Base-by-base conservation (phyloP, 1,140 invertebrate species). In the Aleiodes sp. region DNA sequence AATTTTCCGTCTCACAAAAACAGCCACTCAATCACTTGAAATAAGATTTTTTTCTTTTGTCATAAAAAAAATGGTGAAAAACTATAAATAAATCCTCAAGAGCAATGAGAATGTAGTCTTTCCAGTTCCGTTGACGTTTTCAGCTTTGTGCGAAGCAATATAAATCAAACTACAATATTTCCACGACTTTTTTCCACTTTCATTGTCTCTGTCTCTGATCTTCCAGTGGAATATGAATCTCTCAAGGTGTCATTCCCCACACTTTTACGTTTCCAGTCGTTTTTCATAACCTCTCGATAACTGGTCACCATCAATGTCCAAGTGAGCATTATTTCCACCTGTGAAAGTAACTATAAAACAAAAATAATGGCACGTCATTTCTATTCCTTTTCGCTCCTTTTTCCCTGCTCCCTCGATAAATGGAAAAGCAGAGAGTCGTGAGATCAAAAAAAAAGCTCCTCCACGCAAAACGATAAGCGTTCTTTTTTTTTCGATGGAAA, bases 261-360 rank as follows among this genome's bases (percentile, higher is more conserved):
- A 21, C 12, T 2, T 16, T 3, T 4, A 3, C 46, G 9, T n/a
- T n/a, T n/a, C 46, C 16, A 35, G 26, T 21, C 16, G 26, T 52
- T 52, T 52, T 52, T 52, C 46, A 52, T 19, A 16, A 16, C n/a
- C 10, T 21, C 12, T 7, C 46, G 2, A 26, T 24, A 24, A 52
- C 46, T 24, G 46, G 46, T 52, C 46, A 52, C 46, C 19, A 52
- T 52, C 19, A 52, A 52, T 24, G 46, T 52, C 46, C n/a, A 19
- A 52, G 10, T 52, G 41, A 16, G 41, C 2, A 9, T 14, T 21
- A 4, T 16, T n/a, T n/a, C n/a, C 19, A 24, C 46, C 19, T 26
- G 41, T 46, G 41, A 46, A 7, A 19, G 8, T 19, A 3, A n/a
- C 41, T 19, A 19, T 46, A 3, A 19, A 19, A 2, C 41, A 19